Base-by-base conservation (phyloP, 2,113 vertebrate species). In the Sakesphorus luctuosus region DNA sequence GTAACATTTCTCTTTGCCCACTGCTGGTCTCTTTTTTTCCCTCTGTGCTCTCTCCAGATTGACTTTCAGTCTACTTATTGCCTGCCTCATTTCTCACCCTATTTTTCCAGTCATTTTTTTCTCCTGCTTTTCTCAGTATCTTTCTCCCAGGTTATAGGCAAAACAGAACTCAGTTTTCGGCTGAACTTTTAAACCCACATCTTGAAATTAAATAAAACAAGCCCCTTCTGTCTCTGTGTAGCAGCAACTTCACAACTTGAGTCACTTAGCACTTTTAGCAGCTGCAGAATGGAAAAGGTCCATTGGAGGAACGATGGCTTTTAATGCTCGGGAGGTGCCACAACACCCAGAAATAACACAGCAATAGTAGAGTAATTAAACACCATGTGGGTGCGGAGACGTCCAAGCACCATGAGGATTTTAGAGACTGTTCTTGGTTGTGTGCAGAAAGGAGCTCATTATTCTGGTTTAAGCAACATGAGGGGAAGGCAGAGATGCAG, bases 161-260 rank as follows among this genome's bases (percentile, higher is more conserved):
- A 93, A 92, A 84, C 86, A 89, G 90, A 80, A 16, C 79, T 62
- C 68, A 53, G 8, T 61, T 90, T 78, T 1, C 33, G 67, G 50
- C 56, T 96, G 86, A 97, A 92, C 92, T 96, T 97, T 95, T 95
- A 96, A 97, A 96, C 88, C 28, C 92, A 65, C 80, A 79, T 78
- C 66, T 89, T 92, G 76, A 93, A 94, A 90, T 89, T 17, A 78
- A 94, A 81, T 77, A 65, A 87, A 89, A 94, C 79, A 87, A 93
- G 66, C 25, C 44, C 75, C 61, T 76, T 96, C 91, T 89, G 56
- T 90, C 78, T 84, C 82, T 50, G 1, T 40, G 40, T 12, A 52
- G 72, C 82, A 75, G 50, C 6, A 93, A 74, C 68, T 90, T 92
- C 86, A 81, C 92, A 66, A 65, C 72, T 74, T 33, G 65, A 81